These are phyloP conservation scores for Solenodon paradoxus DNA, from an alignment of 2,113 vertebrate genomes.

Conservation along the genomic window DNA sequence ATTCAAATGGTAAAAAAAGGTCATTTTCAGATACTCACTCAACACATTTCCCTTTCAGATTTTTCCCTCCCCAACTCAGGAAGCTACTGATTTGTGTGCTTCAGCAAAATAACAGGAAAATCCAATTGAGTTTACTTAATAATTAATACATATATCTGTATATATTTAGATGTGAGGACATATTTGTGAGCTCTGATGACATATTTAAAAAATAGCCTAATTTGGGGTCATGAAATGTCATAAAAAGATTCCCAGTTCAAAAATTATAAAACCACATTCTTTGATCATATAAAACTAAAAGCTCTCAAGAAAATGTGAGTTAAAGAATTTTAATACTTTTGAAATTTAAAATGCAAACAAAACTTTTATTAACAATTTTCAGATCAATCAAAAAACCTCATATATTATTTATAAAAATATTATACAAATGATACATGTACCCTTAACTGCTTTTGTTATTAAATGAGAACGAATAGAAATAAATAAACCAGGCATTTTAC, in stretches of 20 bases:
- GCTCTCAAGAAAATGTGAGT: background rate
- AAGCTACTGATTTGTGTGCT: background rate
- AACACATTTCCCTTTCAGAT: background rate
- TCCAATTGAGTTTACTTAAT: background rate
- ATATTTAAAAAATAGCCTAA: background rate
- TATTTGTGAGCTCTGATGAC: background rate
- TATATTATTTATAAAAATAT: background rate
- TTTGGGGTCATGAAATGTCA: background rate
- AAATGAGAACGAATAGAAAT: background rate
- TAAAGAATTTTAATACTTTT: background rate
- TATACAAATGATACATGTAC: background rate
- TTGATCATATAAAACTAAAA: background rate
- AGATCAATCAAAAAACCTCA: background rate
- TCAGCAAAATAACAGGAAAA: slow-evolving; percentile 22
- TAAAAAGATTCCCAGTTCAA: background rate
- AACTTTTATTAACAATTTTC: background rate
- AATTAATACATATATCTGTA: background rate
- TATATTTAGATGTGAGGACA: background rate
- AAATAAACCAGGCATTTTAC: background rate
- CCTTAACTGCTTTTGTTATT: background rate
- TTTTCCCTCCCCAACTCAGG: background rate
- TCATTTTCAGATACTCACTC: slow-evolving; percentile 10
- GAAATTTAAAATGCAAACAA: background rate
- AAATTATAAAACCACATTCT: background rate
- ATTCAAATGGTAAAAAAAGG: slow-evolving; percentile 5